phyloP scores from a whole-genome alignment of 2,797 vertebrate genomes.

The Arnoldichthys spilopterus region DNA sequence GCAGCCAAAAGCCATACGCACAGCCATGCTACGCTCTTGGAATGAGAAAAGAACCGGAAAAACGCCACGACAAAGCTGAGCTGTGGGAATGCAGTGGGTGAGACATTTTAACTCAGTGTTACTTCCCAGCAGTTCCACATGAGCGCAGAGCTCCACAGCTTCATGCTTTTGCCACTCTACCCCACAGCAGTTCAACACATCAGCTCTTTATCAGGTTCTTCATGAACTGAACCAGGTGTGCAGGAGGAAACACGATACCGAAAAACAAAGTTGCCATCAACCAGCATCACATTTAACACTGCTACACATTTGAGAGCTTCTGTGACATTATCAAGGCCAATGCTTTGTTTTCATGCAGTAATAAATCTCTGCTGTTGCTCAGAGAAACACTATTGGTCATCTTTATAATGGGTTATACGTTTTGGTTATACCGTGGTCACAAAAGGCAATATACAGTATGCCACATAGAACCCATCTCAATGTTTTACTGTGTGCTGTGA shows the following conservation, averaged over 20 bases:
- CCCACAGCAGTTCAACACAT: not conserved
- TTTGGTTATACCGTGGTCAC: not conserved
- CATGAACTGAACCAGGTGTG: not conserved
- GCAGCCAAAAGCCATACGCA: not conserved
- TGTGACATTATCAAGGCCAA: not conserved
- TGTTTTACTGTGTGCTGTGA: too few relatives aligned
- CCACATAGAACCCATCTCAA: not conserved
- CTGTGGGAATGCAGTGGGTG: not conserved
- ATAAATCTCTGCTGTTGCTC: not conserved
- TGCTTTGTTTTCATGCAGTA: not conserved
- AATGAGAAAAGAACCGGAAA: not conserved
- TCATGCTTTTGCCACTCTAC: not conserved
- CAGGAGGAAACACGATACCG: not conserved
- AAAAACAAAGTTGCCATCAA: not conserved
- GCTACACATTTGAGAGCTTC: not conserved
- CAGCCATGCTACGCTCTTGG: not conserved
- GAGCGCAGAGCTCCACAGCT: not conserved
- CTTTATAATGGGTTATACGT: not conserved
- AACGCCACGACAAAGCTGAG: not conserved
- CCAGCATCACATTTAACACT: not conserved
- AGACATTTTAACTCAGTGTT: not conserved
- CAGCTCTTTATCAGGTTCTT: not conserved
- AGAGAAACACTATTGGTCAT: not conserved
- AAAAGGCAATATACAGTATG: not conserved
- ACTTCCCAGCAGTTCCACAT: not conserved